Evolutionary conservation across 2,888 invertebrate genomes (phyloP).

Genomic region (Drosophila acutilabella): DNA sequence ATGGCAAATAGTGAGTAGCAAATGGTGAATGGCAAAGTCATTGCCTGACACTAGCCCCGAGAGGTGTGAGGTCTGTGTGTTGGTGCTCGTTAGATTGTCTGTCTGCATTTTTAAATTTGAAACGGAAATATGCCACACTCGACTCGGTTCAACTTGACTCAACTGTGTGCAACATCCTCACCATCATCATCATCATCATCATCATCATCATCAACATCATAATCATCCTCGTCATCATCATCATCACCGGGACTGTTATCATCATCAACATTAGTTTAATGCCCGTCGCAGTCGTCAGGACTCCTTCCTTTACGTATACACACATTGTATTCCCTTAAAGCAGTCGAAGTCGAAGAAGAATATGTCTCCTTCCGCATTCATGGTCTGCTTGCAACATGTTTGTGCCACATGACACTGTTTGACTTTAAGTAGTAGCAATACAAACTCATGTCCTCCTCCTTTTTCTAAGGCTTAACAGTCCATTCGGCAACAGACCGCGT

Average conservation of each 20-base stretch:
- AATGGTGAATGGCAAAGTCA: slow-evolving; percentile 10
- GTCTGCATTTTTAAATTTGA: slow-evolving; percentile 66
- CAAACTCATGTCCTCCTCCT: slow-evolving; percentile 29
- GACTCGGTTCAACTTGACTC: slow-evolving; percentile 28
- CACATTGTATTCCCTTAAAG: slow-evolving; percentile 36
- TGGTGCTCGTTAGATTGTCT: slow-evolving; percentile 68
- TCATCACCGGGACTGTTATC: slow-evolving; percentile 15
- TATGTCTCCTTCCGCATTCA: slow-evolving; percentile 28
- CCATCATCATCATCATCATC: slow-evolving; percentile 14
- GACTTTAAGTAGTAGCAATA: slow-evolving; percentile 60
- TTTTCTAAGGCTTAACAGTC: slow-evolving; percentile 25
- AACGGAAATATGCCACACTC: slow-evolving; percentile 59
- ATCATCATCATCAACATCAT: slow-evolving; percentile 27
- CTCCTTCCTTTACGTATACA: slow-evolving; percentile 3
- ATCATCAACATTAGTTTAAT: slow-evolving; percentile 31
- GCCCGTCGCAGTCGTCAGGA: slow-evolving; percentile 25
- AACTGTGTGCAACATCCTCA: slow-evolving; percentile 25
- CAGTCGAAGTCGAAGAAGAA: slow-evolving; percentile 22
- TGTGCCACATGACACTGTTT: slow-evolving; percentile 40
- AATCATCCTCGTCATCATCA: slow-evolving; percentile 20
- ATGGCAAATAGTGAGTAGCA: background rate
- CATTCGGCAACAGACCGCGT: slow-evolving; percentile 24
- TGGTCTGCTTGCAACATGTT: slow-evolving; percentile 38
- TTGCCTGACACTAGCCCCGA: slow-evolving; percentile 43
- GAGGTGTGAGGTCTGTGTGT: slow-evolving; percentile 57